Conservation (phyloP, 2,888 invertebrate genomes). For the Tolmerus cingulatus region DNA sequence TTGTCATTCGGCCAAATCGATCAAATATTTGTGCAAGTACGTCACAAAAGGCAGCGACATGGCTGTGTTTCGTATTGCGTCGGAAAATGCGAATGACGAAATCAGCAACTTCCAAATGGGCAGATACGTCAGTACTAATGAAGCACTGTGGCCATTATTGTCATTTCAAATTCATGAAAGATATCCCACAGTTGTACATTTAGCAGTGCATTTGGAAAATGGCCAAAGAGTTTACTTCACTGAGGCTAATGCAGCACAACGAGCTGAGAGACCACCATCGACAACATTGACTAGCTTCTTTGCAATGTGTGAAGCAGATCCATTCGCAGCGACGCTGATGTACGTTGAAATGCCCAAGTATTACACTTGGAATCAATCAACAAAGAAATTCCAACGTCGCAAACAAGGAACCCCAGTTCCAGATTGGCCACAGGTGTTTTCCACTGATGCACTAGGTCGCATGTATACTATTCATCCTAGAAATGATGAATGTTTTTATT, state of each 20-base stretch:
- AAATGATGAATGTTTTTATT: conserved; percentile 55
- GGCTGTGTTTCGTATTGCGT: conserved; percentile 50
- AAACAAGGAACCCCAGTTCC: conserved; percentile 54
- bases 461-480: conserved; percentile 58
- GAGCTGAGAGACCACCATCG: conserved; percentile 38
- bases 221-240: conserved; percentile 54
- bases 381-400: conserved; percentile 45
- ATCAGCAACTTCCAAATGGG: not conserved
- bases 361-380: conserved; percentile 44
- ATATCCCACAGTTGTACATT: conserved; percentile 7
- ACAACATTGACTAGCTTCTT: conserved; percentile 45
- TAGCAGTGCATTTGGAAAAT: conserved; percentile 27
- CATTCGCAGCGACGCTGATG: conserved; percentile 48
- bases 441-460: conserved; percentile 55
- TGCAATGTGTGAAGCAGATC: conserved; percentile 44
- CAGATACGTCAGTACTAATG: conserved; percentile 10
- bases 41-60: conserved; percentile 50
- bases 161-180: conserved; percentile 43
- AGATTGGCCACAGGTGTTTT: conserved; percentile 53
- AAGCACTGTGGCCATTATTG: conserved; percentile 49
- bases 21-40: not conserved
- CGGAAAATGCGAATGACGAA: conserved; percentile 13
- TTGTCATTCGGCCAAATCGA: conserved; percentile 51
- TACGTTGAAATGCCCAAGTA: no score
- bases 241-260: conserved; percentile 48